A percentile compares a stretch with the other conserved stretches of the same genome.
phyloP scores from a whole-genome alignment of 1,140 invertebrate species.

The Paracyclopina nana region DNA sequence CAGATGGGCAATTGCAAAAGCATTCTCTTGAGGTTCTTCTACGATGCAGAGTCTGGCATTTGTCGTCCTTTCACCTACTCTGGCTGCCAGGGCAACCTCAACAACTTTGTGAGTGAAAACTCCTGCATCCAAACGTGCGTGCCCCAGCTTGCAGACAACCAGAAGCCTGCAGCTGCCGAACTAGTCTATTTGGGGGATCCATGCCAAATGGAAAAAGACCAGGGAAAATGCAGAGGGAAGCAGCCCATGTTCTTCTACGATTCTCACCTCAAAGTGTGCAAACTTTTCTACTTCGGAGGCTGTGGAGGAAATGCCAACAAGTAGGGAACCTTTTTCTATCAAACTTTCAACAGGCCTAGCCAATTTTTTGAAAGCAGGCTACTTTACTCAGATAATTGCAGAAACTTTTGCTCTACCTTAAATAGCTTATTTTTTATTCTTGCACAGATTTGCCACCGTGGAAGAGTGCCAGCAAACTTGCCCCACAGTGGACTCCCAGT shows the following conservation, averaged over 20 bases:
- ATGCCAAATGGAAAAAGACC: conserved; percentile 52
- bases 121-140: conserved; percentile 36
- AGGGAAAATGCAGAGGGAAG: conserved; percentile 56
- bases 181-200: too few species aligned
- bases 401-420: too few species aligned
- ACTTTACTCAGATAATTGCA: too few species aligned
- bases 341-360: too few species aligned
- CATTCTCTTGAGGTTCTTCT: conserved; percentile 13
- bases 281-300: conserved; percentile 66
- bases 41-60: conserved; percentile 35
- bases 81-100: conserved; percentile 52
- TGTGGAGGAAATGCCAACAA: conserved; percentile 53
- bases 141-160: too few species aligned
- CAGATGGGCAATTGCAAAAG: neutral
- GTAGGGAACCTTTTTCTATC: too few species aligned
- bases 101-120: conserved; percentile 36
- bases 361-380: too few species aligned
- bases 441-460: conserved; percentile 47
- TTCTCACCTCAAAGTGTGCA: conserved; percentile 41
- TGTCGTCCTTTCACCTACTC: conserved; percentile 54
- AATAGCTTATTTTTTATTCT: too few species aligned
- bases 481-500: conserved; percentile 7
- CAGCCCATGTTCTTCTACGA: conserved; percentile 66
- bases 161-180: too few species aligned
- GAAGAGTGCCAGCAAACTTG: conserved; percentile 64